phyloP scores from a whole-genome alignment of 2,888 invertebrate species.

The Blastobasis lacticolella region DNA sequence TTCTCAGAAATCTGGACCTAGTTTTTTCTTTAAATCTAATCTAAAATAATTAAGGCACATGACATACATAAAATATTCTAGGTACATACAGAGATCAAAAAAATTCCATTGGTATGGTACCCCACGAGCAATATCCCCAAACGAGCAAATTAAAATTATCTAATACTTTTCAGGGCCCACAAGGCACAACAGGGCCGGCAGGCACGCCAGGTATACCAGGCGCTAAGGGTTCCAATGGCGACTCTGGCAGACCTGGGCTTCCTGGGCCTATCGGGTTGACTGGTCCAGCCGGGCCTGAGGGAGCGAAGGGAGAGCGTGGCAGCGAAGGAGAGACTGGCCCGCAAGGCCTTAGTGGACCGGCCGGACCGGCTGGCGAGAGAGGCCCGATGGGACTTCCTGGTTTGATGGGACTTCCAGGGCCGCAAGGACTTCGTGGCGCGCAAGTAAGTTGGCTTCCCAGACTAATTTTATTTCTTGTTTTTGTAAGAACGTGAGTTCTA shows the following conservation, averaged over 20 bases:
- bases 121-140: no score
- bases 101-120: no score
- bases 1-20: not conserved
- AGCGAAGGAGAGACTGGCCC: slow-evolving; percentile 80
- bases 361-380: slow-evolving; percentile 80
- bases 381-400: slow-evolving; percentile 78
- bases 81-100: no score
- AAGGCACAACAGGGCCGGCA: slow-evolving; percentile 79
- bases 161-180: slow-evolving; percentile 73
- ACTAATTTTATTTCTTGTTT: no score
- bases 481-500: no score
- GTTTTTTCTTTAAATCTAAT: no score
- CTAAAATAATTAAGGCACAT: no score
- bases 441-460: slow-evolving; percentile 54
- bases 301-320: slow-evolving; percentile 83
- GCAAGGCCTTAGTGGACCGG: slow-evolving; percentile 79
- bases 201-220: slow-evolving; percentile 81
- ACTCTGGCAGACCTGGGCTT: slow-evolving; percentile 79
- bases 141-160: no score
- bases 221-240: slow-evolving; percentile 81
- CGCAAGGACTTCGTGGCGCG: slow-evolving; percentile 77
- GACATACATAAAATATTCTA: no score
- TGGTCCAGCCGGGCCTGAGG: slow-evolving; percentile 82
- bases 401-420: slow-evolving; percentile 76
- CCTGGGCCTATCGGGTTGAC: slow-evolving; percentile 80